Base-by-base conservation (phyloP, 1,140 invertebrate genomes). In the Heterodera schachtii region DNA sequence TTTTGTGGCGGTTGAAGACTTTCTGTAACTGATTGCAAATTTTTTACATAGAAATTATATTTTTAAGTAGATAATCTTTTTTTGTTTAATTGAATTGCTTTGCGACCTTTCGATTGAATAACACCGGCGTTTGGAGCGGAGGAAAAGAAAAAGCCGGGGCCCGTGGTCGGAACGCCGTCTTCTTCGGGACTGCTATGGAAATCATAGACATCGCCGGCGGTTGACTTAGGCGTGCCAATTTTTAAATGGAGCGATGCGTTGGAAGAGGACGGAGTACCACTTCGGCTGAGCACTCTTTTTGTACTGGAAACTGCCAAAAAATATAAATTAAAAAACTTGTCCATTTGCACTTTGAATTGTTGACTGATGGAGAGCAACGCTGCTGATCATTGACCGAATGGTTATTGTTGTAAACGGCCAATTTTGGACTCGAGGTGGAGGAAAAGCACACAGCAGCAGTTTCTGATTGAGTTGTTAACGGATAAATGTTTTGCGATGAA, bases 101-200 rank as follows among this genome's bases (percentile, higher is more conserved):
- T 8, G 11, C 43, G 43, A 81, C 46, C 78, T 21, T 81, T 77
- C 13, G 49, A 41, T 31, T 52, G 44, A 41, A 79, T 13, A 41
- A 52, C 21, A 21, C 44, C 75, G 49, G 80, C 11, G 43, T 66
- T 19, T n/a, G 79, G 73, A 11, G 16, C 21, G n/a, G 79, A 66
- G 31, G 46, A 16, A 71, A 64, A 73, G 5, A 67, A 52, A 70
- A 74, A 66, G 5, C 16, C 11, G n/a, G 43, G 44, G 31, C 31
- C 46, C 43, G 81, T 16, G n/a, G 52, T 52, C 46, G 80, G 43
- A 7, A 67, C 44, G 31, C 49, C 64, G 31, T 80, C 77, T 31
- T 82, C 41, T 7, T 82, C 81, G 13, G 81, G 81, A 82, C 81
- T 82, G 46, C 80, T 82, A 49, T 82, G 80, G 21, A 82, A 82